A percentile compares a stretch with the other conserved stretches of the same genome.
Conservation (phyloP, 2,113 vertebrate genomes). For the Caloenas nicobarica region DNA sequence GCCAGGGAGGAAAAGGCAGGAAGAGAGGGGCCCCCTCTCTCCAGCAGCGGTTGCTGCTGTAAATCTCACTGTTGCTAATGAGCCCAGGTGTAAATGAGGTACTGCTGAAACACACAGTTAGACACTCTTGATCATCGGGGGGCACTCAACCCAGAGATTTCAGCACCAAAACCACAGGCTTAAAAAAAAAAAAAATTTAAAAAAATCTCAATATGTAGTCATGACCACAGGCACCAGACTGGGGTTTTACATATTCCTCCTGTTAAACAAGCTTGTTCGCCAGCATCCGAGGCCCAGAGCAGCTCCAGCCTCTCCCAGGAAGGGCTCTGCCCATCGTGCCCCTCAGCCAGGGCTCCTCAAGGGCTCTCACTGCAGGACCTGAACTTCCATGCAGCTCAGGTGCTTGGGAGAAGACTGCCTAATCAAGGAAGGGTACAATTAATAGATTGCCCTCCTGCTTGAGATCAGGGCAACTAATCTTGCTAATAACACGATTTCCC, state of each 20-base stretch:
- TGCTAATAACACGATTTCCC: background rate
- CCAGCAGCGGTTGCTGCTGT: background rate
- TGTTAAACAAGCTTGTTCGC: background rate
- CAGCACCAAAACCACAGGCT: background rate
- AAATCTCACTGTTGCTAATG: background rate
- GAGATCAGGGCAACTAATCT: background rate
- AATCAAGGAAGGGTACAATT: background rate
- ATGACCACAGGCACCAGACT: background rate
- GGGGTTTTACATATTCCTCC: background rate
- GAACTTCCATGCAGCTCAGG: background rate
- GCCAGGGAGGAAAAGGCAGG: background rate
- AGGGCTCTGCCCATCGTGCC: background rate
- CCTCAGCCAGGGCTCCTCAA: background rate
- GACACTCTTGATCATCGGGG: accelerated
- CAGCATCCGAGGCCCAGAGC: background rate
- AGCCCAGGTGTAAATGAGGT: background rate
- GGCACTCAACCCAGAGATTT: accelerated
- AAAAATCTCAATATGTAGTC: background rate
- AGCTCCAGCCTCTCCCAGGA: background rate
- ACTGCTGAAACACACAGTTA: background rate
- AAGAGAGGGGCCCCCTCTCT: background rate
- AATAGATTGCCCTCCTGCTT: background rate
- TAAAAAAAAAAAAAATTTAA: background rate
- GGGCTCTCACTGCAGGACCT: background rate
- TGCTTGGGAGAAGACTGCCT: background rate